Evolutionary conservation across 2,113 vertebrate genomes (phyloP).

Genomic region (Chaetura pelagica): DNA sequence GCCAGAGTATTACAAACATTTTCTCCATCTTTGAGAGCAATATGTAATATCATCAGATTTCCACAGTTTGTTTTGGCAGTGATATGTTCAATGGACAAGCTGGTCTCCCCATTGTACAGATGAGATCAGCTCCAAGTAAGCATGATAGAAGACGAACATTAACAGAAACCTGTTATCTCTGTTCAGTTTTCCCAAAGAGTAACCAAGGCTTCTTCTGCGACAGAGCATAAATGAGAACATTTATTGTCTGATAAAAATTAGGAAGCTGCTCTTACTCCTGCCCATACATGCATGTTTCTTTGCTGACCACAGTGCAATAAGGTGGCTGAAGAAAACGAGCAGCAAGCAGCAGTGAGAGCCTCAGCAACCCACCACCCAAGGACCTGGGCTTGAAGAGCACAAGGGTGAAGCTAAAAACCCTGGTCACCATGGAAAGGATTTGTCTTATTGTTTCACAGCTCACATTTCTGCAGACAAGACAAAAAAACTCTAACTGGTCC

Average conservation of each 20-base stretch:
- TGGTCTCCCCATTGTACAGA: not conserved
- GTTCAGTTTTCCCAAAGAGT: conserved; percentile 42
- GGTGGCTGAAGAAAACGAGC: not conserved
- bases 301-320: accelerated
- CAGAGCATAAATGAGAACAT: conserved; percentile 38
- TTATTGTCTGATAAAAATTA: conserved; percentile 44
- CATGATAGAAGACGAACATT: conserved; percentile 51
- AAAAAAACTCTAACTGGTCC: accelerated
- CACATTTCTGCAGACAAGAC: not conserved
- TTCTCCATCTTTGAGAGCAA: conserved; percentile 40
- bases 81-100: not conserved
- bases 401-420: not conserved
- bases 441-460: not conserved
- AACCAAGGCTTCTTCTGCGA: not conserved
- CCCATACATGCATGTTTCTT: not conserved
- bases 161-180: conserved; percentile 38
- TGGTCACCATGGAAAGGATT: not conserved
- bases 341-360: not conserved
- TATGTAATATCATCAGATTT: conserved; percentile 3
- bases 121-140: not conserved
- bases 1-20: conserved; percentile 13
- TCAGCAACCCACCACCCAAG: not conserved
- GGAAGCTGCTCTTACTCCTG: not conserved
- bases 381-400: not conserved
- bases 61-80: conserved; percentile 38